Base-by-base conservation (phyloP, 2,888 invertebrate genomes). In the Drosophila longiperda region DNA sequence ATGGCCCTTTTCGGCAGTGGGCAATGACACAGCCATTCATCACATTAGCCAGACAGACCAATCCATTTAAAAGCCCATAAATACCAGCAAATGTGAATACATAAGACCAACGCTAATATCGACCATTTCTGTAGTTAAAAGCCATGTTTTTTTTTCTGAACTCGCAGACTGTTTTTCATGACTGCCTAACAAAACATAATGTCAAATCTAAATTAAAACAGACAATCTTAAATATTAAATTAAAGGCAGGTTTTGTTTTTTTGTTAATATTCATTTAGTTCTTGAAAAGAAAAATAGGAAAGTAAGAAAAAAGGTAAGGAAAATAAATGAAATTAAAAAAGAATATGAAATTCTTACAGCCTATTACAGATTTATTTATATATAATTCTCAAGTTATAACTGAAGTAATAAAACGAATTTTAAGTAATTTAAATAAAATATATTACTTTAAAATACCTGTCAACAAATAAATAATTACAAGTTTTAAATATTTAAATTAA, bases 21-120 rank as follows among this genome's bases (percentile, higher is more conserved):
- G 53, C 58, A 61, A 58, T 66, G 70, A 80, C 68, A 71, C 67
- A 49, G 48, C 62, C 68, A 70, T 86, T 86, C 79, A 89, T 89
- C 77, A 87, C 85, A 89, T 89, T 87, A 82, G 77, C 55, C 63
- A 55, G 59, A 61, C 68, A 79, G 70, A 74, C 83, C 83, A 87
- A 87, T 87, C 77, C 82, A 75, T 75, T 85, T 85, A 76, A 79
- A 63, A 78, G 82, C 66, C 59, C 66, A 69, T 74, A 75, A 73
- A 78, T 66, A 64, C 53, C 33, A 63, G 40, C n/a, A 71, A 64
- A 67, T 57, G 54, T 59, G 29, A 17, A 7, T 42, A 29, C 11
- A 20, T n/a, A 8, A 38, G 11, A 3, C 54, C 42, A 53, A 65
- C 52, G 57, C 48, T 63, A 57, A 75, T 63, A 45, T 57, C 38